A percentile compares a stretch with the other conserved stretches of the same genome.
Evolutionary conservation across 2,797 vertebrate species (phyloP).

Genomic region (Trematomus bernacchii): DNA sequence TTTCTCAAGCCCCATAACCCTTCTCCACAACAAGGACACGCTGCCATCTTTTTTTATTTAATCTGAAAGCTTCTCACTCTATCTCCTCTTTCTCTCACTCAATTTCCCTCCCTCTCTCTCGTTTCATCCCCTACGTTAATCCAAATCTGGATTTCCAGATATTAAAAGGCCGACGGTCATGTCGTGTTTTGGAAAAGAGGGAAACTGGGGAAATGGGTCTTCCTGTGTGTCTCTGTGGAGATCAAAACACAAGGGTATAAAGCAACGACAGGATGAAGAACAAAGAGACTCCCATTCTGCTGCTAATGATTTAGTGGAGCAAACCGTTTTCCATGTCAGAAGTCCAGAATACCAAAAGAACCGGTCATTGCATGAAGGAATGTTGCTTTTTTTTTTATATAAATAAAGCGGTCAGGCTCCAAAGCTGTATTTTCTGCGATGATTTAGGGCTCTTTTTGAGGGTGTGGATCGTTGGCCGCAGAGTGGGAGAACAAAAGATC

Average conservation of each 20-base stretch:
- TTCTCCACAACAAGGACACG: conserved; percentile 61
- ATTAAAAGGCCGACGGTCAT: conserved; percentile 75
- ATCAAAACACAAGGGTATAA: conserved; percentile 75
- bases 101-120: conserved; percentile 29
- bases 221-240: conserved; percentile 72
- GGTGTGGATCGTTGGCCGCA: conserved; percentile 80
- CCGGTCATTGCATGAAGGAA: conserved; percentile 80
- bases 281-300: conserved; percentile 67
- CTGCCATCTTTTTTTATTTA: conserved; percentile 58
- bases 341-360: conserved; percentile 64
- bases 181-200: conserved; percentile 72
- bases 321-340: conserved; percentile 57
- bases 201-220: conserved; percentile 78
- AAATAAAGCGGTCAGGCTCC: conserved; percentile 72
- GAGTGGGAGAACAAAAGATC: conserved; percentile 84
- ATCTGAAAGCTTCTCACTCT: conserved; percentile 72
- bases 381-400: conserved; percentile 59
- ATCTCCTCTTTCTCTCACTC: conserved; percentile 51
- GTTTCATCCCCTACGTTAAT: conserved; percentile 75
- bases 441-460: conserved; percentile 78
- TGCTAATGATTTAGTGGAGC: conserved; percentile 77
- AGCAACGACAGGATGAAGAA: conserved; percentile 64
- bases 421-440: conserved; percentile 57
- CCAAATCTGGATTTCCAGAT: conserved; percentile 84
- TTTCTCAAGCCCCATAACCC: conserved; percentile 51